Evolutionary conservation across 1,140 invertebrate species (phyloP), one percentile per base, ranked within the genome.

Genomic region (Oncopodura yosiiana): DNA sequence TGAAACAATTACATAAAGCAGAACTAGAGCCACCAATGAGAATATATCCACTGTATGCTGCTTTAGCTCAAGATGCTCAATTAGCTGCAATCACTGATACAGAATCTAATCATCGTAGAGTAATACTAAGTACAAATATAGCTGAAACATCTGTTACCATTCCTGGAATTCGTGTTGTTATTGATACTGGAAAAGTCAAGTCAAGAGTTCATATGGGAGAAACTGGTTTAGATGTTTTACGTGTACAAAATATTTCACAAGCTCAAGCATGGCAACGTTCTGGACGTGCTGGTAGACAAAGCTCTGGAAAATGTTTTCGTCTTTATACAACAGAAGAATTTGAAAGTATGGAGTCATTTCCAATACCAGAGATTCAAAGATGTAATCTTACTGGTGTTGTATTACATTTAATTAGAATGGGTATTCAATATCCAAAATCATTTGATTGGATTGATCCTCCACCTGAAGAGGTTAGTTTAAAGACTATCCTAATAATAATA

Each of bases 101-200:
- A 2, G 74, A 80, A 12, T 64, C 70, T 12, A 83, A 80, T 49
- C 76, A 75, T 21, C 73, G 94, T 32, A 96, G 96, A 74, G 81
- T 99, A 14, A 82, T 99, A 58, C 72, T 98, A 43, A 81, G 91
- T n/a, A 99, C 95, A 21, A 99, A 99, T 70, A 89, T 99, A 56
- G 95, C 95, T 3, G 95, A 96, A 74, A 94, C 93, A 1, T 95
- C 92, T 5, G 78, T 99, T 2, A 99, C 95, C 0, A 97, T 99
- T 65, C 85, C 61, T 27, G 89, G 90, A 19, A 90, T 99, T 54
- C 83, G 86, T 63, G 88, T 83, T 73, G 91, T 99, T 3, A 85
- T 99, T 55, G 96, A 99, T 69, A 83, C 84, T 56, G 95, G 95
- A 6, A 84, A 86, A 69, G 92, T 97, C 0, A 99, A 99, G 3